phyloP scores from a whole-genome alignment of 37 sponge, comb jelly and placozoan species.

The Halichondria panicea region DNA sequence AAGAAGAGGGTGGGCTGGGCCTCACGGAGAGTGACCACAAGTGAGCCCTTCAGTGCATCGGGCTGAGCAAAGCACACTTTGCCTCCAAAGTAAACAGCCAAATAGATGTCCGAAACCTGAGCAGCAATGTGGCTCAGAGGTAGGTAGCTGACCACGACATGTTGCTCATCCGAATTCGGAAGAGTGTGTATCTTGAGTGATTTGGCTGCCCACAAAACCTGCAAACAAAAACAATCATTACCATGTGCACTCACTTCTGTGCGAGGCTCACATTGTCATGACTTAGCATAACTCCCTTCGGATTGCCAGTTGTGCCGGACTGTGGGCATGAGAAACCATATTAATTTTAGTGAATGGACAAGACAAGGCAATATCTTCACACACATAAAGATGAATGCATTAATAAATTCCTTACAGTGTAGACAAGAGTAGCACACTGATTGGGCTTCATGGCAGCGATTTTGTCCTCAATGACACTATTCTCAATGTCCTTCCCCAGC shows the following conservation, averaged over 20 bases:
- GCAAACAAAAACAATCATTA: slow-evolving; percentile 8
- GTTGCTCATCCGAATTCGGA: background rate
- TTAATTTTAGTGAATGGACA: background rate
- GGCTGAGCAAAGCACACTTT: slow-evolving; percentile 71
- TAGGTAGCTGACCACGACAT: slow-evolving; percentile 45
- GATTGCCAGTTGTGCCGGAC: slow-evolving; percentile 92
- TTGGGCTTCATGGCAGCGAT: slow-evolving; percentile 53
- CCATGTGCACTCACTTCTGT: background rate
- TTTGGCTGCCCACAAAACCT: slow-evolving; percentile 46
- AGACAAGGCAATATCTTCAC: too few relatives aligned
- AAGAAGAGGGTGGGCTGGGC: slow-evolving; percentile 76
- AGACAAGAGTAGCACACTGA: slow-evolving; percentile 80
- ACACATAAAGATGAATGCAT: background rate
- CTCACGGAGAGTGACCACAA: slow-evolving; percentile 59
- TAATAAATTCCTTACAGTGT: slow-evolving; percentile 88
- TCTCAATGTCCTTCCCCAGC: slow-evolving; percentile 65
- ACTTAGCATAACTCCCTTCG: slow-evolving; percentile 90
- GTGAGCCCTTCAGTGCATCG: slow-evolving; percentile 75
- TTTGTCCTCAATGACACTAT: slow-evolving; percentile 56
- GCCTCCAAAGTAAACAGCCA: slow-evolving; percentile 21
- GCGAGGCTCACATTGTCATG: slow-evolving; percentile 86
- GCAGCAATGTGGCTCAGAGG: slow-evolving; percentile 72
- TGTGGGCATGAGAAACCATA: slow-evolving; percentile 16
- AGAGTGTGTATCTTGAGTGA: slow-evolving; percentile 2
- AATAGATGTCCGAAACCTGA: slow-evolving; percentile 61